Conservation (phyloP, 1,140 invertebrate genomes). For the Drosophila azteca region DNA sequence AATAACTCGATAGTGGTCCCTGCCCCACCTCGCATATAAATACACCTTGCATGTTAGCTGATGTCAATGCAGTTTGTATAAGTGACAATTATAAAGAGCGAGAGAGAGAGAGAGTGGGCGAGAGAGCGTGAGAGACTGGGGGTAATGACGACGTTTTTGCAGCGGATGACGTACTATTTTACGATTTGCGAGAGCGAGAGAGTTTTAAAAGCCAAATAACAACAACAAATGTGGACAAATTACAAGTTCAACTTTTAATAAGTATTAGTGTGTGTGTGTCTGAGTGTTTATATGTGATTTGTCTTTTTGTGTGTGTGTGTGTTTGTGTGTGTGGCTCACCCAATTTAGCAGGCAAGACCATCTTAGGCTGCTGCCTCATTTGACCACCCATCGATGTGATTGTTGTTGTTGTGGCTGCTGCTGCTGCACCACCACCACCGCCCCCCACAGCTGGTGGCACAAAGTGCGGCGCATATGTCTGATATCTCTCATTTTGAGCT, state of each 20-base stretch:
- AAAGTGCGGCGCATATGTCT: constrained; percentile 70
- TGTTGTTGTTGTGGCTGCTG: constrained; percentile 33
- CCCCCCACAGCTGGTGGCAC: constrained; percentile 49
- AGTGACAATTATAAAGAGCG: no score
- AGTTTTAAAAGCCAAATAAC: constrained; percentile 32
- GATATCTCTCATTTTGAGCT: constrained; percentile 60
- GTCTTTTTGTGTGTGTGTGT: constrained; percentile 18
- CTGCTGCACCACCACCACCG: neutral
- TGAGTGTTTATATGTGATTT: constrained; percentile 5
- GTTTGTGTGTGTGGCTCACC: constrained; percentile 70
- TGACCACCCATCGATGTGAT: constrained; percentile 51
- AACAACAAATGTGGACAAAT: constrained; percentile 46
- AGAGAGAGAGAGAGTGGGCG: no score
- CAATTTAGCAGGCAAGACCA: constrained; percentile 74
- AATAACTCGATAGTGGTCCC: no score
- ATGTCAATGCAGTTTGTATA: no score
- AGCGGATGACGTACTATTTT: constrained; percentile 1
- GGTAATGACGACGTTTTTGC: constrained; percentile 1
- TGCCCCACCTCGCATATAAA: no score
- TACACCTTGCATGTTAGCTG: no score
- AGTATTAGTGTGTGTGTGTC: constrained; percentile 22
- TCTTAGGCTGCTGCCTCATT: constrained; percentile 72
- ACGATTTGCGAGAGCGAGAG: constrained; percentile 38
- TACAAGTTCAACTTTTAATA: constrained; percentile 35
- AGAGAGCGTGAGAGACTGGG: no score